phyloP scores from a whole-genome alignment of 2,888 invertebrate genomes.

The Aphidius colemani region DNA sequence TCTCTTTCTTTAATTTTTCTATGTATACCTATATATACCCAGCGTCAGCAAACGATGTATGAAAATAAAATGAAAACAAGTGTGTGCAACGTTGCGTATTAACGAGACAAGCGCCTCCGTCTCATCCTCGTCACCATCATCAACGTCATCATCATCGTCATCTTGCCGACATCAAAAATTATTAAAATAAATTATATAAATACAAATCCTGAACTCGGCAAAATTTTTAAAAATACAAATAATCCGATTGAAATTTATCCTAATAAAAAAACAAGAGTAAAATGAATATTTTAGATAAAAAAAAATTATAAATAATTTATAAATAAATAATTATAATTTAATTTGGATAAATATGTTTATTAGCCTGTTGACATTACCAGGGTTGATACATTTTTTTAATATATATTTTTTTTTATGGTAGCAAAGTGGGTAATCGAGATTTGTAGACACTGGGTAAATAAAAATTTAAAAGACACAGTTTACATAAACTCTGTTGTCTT shows the following conservation, averaged over 20 bases:
- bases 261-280: too few species aligned
- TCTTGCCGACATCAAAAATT: conserved; percentile 6
- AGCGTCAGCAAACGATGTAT: conserved; percentile 18
- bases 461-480: conserved; percentile 26
- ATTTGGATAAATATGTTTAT: conserved; percentile 29
- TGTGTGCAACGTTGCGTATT: conserved; percentile 19
- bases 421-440: conserved; percentile 49
- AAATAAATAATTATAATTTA: too few species aligned
- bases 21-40: background rate
- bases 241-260: conserved; percentile 12
- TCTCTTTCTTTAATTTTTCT: conserved; percentile 4
- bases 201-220: too few species aligned
- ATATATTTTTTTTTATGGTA: conserved; percentile 25
- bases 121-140: too few species aligned
- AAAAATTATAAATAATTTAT: too few species aligned
- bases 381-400: conserved; percentile 22
- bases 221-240: conserved; percentile 55
- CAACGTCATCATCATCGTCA: too few species aligned
- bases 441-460: conserved; percentile 50
- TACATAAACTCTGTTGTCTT: conserved; percentile 11
- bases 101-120: conserved; percentile 26
- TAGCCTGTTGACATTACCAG: conserved; percentile 31
- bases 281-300: too few species aligned
- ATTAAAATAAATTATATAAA: conserved; percentile 6
- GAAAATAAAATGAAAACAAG: conserved; percentile 24